Percentiles rank a stretch among this genome's conserved stretches.
Evolutionary conservation across 2,113 vertebrate genomes (phyloP).

Genomic region (Rousettus leschenaultii): DNA sequence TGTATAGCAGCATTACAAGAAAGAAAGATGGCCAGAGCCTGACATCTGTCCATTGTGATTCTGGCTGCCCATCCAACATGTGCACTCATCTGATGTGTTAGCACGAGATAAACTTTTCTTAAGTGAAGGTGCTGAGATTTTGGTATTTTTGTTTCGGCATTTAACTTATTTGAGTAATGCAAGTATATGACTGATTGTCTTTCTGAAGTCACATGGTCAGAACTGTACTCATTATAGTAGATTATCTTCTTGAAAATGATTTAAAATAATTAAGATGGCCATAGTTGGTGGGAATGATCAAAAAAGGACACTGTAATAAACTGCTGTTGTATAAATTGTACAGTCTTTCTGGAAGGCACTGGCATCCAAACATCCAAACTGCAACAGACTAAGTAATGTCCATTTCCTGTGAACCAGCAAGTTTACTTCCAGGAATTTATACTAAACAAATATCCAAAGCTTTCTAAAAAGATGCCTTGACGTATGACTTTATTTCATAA

Average conservation of each 20-base stretch:
- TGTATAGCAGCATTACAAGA: no score
- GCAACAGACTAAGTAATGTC: background rate
- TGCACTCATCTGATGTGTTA: background rate
- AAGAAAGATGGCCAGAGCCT: background rate
- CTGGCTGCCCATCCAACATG: accelerated
- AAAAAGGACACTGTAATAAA: background rate
- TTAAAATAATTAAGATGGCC: background rate
- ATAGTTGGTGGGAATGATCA: background rate
- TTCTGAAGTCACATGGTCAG: background rate
- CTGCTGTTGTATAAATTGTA: background rate
- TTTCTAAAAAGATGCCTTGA: background rate
- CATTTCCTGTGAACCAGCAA: background rate
- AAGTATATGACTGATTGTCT: background rate
- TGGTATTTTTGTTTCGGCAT: background rate
- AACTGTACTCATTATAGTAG: background rate
- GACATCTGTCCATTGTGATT: background rate
- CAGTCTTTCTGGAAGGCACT: background rate
- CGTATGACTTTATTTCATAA: background rate
- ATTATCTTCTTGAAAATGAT: background rate
- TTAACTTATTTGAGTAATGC: background rate
- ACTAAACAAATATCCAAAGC: background rate
- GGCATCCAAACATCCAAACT: background rate
- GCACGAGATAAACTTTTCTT: background rate
- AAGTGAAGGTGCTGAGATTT: background rate
- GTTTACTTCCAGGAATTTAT: background rate